phyloP scores from a whole-genome alignment of 2,888 invertebrate species.

The Heliconius cydno region DNA sequence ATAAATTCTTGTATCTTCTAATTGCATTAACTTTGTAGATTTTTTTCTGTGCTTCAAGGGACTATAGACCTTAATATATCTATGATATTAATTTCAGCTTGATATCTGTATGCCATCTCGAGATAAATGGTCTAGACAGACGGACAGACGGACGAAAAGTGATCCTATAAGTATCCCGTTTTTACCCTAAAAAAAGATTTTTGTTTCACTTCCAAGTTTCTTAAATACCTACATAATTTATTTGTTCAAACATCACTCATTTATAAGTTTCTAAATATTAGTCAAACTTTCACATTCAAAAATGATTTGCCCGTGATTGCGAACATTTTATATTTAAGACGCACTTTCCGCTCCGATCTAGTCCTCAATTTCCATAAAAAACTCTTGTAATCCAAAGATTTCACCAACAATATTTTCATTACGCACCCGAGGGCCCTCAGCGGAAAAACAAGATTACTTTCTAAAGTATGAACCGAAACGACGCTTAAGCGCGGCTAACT shows the following conservation, averaged over 20 bases:
- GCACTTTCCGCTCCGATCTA: constrained; percentile 12
- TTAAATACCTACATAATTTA: background rate
- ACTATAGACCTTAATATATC: no score
- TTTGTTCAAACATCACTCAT: background rate
- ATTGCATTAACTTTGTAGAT: no score
- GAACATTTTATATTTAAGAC: background rate
- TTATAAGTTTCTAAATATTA: background rate
- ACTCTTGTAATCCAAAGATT: constrained; percentile 46
- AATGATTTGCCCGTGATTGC: background rate
- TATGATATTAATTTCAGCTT: no score
- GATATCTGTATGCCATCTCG: no score
- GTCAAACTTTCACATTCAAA: background rate
- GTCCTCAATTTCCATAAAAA: constrained; percentile 33
- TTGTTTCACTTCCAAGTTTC: background rate
- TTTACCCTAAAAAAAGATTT: background rate
- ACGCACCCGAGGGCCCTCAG: constrained; percentile 48
- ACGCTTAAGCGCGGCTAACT: constrained; percentile 64
- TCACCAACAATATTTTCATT: constrained; percentile 55
- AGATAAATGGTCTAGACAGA: no score
- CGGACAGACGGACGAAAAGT: background rate
- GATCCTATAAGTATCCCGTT: background rate
- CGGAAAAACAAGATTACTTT: constrained; percentile 63
- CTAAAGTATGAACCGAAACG: constrained; percentile 61
- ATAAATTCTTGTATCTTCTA: no score
- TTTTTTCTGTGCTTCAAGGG: no score